These are phyloP conservation scores for Apodemus sylvaticus DNA, from an alignment of 2,113 vertebrate genomes.

Conservation along the genomic window DNA sequence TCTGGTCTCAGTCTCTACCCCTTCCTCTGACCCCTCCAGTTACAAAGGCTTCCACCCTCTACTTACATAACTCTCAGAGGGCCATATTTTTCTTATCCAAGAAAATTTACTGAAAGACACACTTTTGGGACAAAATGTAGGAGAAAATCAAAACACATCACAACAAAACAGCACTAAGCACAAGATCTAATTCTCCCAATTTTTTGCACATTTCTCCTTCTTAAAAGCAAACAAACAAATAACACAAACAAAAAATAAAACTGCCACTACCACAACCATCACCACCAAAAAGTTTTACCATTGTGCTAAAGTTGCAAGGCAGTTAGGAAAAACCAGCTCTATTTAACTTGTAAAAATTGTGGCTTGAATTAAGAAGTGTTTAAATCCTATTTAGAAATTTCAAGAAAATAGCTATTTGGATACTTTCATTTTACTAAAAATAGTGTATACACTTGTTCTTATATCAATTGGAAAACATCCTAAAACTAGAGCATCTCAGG, in stretches of 20 bases:
- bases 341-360: constrained; percentile 32
- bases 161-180: not conserved
- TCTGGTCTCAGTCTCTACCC: not conserved
- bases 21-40: too few species aligned
- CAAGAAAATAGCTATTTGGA: not conserved
- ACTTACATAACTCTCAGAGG: not conserved
- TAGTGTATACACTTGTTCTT: not conserved
- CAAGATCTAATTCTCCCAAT: not conserved
- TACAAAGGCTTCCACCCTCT: not conserved
- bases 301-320: constrained; percentile 1
- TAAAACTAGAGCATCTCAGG: not conserved
- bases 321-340: constrained; percentile 36
- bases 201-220: not conserved
- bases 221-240: not conserved
- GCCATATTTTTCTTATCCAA: too few species aligned
- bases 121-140: not conserved
- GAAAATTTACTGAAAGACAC: not conserved
- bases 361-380: constrained; percentile 22
- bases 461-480: not conserved
- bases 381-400: not conserved
- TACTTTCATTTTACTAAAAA: constrained; percentile 7
- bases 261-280: too few species aligned
- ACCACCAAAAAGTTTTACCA: not conserved
- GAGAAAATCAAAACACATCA: not conserved
- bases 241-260: not conserved